Conservation (phyloP, 2,888 invertebrate species). For the Hemaris fuciformis region DNA sequence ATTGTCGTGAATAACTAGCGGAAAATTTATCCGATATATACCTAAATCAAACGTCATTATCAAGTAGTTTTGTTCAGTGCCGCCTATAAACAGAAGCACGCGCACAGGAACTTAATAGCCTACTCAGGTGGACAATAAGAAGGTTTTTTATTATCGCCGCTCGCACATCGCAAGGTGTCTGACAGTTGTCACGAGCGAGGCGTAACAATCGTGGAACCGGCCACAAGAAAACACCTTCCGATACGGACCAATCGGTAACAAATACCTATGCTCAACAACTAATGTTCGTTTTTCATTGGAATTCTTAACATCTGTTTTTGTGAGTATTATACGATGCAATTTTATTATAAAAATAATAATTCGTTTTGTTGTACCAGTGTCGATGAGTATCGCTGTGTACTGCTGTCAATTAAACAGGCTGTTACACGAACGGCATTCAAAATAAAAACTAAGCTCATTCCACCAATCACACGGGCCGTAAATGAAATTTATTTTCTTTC, state of each 20-base stretch:
- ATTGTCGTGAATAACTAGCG: not conserved
- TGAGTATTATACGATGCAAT: conserved; percentile 16
- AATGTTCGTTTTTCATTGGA: conserved; percentile 36
- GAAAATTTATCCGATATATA: not conserved
- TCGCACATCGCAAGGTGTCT: conserved; percentile 50
- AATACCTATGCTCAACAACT: conserved; percentile 33
- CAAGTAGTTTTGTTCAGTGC: conserved; percentile 22
- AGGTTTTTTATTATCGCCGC: conserved; percentile 41
- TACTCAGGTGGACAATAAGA: conserved; percentile 53
- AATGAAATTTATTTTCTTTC: conserved; percentile 39
- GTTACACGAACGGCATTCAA: not conserved
- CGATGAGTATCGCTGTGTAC: not conserved
- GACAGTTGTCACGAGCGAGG: conserved; percentile 49
- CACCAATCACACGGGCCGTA: conserved; percentile 28
- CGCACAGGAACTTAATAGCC: conserved; percentile 47
- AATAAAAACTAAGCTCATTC: not conserved
- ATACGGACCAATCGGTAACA: conserved; percentile 41
- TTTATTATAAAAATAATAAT: not conserved
- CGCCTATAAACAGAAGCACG: conserved; percentile 48
- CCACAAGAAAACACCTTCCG: conserved; percentile 43
- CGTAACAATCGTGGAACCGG: conserved; percentile 44
- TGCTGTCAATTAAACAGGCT: not conserved
- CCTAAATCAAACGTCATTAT: conserved; percentile 15
- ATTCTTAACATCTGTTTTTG: conserved; percentile 37
- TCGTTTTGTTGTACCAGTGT: not conserved